Evolutionary conservation across 2,113 vertebrate genomes (phyloP), one percentile per base, ranked within the genome.

Genomic region (Callocephalon fimbriatum): DNA sequence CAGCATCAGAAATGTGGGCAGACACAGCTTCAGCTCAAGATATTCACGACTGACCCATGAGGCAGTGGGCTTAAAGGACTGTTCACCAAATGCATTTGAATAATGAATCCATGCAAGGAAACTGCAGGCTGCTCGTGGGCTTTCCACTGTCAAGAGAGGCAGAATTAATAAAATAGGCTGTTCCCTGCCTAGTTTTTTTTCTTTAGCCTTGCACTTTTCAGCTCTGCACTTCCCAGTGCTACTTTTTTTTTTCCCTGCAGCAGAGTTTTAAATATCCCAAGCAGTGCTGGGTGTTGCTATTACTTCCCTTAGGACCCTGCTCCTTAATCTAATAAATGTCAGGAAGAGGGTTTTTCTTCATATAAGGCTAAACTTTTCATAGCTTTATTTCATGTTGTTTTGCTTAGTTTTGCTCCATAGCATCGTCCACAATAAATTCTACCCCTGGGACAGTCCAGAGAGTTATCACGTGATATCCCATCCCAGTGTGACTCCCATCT

Each of bases 1-100:
- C 0, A 22, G 23, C 17, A 70, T 21, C 15, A 10, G 50, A 23
- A 73, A 47, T 32, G 10, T 0, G 0, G 31, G 31, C n/a, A 53
- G 44, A 13, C 1, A 1, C 29, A 23, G 6, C 7, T 73, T 32
- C 72, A 9, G 6, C 53, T 48, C 7, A 3, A 38, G 48, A 25
- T 72, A 8, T 40, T 70, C 21, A 11, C 0, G 0, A 10, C n/a
- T 54, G 54, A 37, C 54, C 22, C 42, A 10, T 4, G 14, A 18
- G 15, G 12, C 35, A 11, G 22, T 2, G 35, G 37, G 7, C 50
- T 67, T 65, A 76, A 48, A 47, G 35, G 40, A 18, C 15, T 22
- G 18, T 72, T 48, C 26, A 14, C 4, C 3, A 5, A 40, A 56
- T 42, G 15, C 9, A 5, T 45, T 44, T 17, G 11, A 80, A 50